Base-by-base conservation (phyloP, 64 coral and sea anemone genomes). In the Orbicella faveolata region DNA sequence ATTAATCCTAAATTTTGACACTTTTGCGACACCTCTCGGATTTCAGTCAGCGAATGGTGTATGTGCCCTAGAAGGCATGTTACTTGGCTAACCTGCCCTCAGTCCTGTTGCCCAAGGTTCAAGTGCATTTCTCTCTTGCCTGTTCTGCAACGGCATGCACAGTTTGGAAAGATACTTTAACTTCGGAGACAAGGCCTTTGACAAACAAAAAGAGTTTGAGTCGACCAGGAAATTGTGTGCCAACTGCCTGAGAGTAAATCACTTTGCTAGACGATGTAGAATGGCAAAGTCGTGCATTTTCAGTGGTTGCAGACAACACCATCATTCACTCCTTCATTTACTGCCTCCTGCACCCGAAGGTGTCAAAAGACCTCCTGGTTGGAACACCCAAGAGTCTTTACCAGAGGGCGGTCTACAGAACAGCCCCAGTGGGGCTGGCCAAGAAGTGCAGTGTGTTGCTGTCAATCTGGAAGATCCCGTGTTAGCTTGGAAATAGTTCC, bases 231-330 rank as follows among this genome's bases (percentile, higher is more conserved):
- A 72, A 72, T 55, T 92, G 19, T 92, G 90, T 57, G 75, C 53
- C 18, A 92, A 92, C 35, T 92, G 83, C 54, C 36, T 92, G 20
- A 68, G 39, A 64, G 62, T 17, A 33, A 87, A 80, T 34, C 90
- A 87, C 53, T 9, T 79, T 6, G 76, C 83, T 13, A 84, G 83
- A 55, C 25, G 72, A 48, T 92, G 90, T 73, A 78, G 18, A 57
- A 20, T 33, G 23, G 7, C 18, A 21, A 23, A 35, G 11, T 54
- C 63, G 51, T 86, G 89, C 36, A 23, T 87, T 19, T 55, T 92
- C 11, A 92, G 90, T 87, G 76, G 41, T n/a, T 80, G 83, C 30
- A 13, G 62, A 17, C 33, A 57, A 75, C 34, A 34, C 3, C 36
- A 76, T 48, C 34, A 89, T 41, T 78, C 74, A 30, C 52, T 89